Evolutionary conservation across 2,113 vertebrate species (phyloP), one percentile per base, ranked within the genome.

Genomic region (Cavia porcellus): DNA sequence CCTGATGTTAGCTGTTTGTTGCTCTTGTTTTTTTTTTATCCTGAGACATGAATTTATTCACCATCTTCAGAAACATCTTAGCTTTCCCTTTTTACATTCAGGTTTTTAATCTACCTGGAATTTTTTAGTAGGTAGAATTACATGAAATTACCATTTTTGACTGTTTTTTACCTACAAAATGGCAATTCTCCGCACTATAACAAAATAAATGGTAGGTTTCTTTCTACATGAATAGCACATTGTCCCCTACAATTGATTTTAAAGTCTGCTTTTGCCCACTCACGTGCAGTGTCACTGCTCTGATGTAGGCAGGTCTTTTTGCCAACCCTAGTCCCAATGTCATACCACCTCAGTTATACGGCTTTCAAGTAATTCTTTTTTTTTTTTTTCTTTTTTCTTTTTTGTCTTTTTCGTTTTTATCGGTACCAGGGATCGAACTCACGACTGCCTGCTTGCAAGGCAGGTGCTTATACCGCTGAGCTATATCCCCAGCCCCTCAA

Each of bases 21-120:
- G 74, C 12, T 95, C 80, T 86, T 82, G 17, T 94, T 74, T 66
- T 64, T 2, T 64, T 68, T 68, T 45, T 68, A 93, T 64, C 84
- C 32, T 68, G 38, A 79, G 45, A 79, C 22, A 24, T 38, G 47
- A 92, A 47, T 89, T 84, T 52, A 42, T 66, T 88, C 20, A 45
- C n/a, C 28, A 25, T 45, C 20, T 66, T 52, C 83, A 47, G 30
- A 89, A 61, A 7, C 7, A 38, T 64, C 74, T 28, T 74, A 25
- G 17, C 72, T 93, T 97, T 83, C 87, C 24, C 52, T 87, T 86
- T 86, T 90, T 68, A 35, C 25, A 64, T 82, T 87, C 92, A 89
- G 42, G 74, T 55, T 93, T 92, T 95, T 50, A 92, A 77, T 81
- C 55, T 55, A 62, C 42, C 13, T 89, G 52, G 22, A 47, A 92